Base-by-base conservation (phyloP, 2,113 vertebrate species). In the Channa argus region DNA sequence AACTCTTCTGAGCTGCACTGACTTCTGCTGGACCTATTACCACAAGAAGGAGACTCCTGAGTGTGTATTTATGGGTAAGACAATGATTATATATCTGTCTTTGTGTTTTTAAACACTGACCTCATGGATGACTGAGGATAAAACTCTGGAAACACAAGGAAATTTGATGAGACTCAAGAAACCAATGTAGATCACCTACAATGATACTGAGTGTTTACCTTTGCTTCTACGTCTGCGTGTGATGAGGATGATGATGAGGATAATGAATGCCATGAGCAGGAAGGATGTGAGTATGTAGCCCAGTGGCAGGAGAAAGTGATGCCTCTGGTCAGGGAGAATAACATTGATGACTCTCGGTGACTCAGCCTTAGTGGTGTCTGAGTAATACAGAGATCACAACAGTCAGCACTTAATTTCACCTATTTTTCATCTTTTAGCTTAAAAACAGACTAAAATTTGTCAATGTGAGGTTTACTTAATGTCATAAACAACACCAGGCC, bases 281-380 rank as follows among this genome's bases (percentile, higher is more conserved):
- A 97, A 90, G 0, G 94, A 95, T 1, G 95, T 96, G 94, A 99
- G 92, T 89, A 98, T 80, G 52, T 96, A 99, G 71, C 96, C 96
- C 86, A 99, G 90, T 67, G 97, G 96, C 92, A 98, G 95, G 86
- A 97, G 95, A 74, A 97, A 96, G 82, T 97, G 94, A 59, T 95
- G 74, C 3, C 92, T 93, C 83, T 95, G 86, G 79, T 98, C 97
- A 0, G 97, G 96, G 50, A 99, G 92, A 75, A 98, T 95, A 67
- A 99, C 95, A 0, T 96, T 98, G 88, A 98, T 96, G 64, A 98
- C 94, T 0, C 93, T 95, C 34, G 94, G 94, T 67, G 94, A 94
- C 49, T 94, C 95, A 43, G 85, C 88, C 47, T 93, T 76, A 0
- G 81, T 94, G 8, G 95, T 86, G 74, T 95, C 97, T 99, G 86